Conservation (phyloP, 2,888 invertebrate genomes). For the Plebejus argus region DNA sequence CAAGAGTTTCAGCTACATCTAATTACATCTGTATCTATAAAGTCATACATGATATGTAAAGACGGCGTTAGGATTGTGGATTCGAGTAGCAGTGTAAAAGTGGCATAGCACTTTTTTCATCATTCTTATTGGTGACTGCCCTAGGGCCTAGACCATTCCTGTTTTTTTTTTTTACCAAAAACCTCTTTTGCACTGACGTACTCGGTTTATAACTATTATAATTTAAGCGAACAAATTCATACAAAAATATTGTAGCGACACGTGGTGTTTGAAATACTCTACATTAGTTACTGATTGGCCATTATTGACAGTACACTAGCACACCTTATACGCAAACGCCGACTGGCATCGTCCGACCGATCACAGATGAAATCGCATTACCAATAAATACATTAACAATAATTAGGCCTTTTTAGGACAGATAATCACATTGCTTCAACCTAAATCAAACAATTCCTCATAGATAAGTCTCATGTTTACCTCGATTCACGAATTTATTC, state of each 20-base stretch:
- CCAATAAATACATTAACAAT: conserved; percentile 75
- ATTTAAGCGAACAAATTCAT: conserved; percentile 24
- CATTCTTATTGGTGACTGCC: background rate
- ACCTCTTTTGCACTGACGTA: background rate
- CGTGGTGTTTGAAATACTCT: conserved; percentile 24
- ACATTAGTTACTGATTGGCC: conserved; percentile 23
- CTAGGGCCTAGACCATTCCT: no score
- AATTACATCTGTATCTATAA: conserved; percentile 64
- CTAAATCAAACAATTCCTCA: conserved; percentile 68
- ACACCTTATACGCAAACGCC: conserved; percentile 3
- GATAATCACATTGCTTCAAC: conserved; percentile 72
- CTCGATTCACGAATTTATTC: conserved; percentile 56
- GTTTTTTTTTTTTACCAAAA: background rate
- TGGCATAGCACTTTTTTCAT: background rate
- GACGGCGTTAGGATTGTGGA: conserved; percentile 24
- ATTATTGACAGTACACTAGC: conserved; percentile 25
- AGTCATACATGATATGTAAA: conserved; percentile 78
- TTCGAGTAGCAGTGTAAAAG: conserved; percentile 1
- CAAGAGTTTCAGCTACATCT: conserved; percentile 56
- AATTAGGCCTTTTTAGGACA: conserved; percentile 81
- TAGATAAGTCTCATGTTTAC: conserved; percentile 49
- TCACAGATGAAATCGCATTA: conserved; percentile 71
- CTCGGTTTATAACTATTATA: background rate
- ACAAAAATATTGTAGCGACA: conserved; percentile 24
- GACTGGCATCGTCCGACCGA: conserved; percentile 52